Evolutionary conservation across 2,888 invertebrate species (phyloP), one percentile per base, ranked within the genome.

Genomic region (Pandemis heparana): DNA sequence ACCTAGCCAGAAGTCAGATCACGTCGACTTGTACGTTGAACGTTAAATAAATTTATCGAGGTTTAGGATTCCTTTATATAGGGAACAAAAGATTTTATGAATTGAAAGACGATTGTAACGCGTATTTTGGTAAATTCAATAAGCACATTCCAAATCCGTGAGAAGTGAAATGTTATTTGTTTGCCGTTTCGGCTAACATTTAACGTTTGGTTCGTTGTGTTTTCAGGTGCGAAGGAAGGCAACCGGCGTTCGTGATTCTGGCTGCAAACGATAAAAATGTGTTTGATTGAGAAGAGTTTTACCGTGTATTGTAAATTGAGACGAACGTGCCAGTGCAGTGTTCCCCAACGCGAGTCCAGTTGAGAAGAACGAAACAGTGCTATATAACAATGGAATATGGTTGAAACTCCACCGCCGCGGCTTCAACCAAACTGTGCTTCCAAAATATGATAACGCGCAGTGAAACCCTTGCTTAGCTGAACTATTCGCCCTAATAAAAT

Each of bases 361-460:
- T 94, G 94, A 93, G 91, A 90, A 87, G 86, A 87, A 82, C 77
- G 76, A 85, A 85, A 86, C 77, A 84, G 85, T 87, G 86, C 74
- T 83, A 80, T 82, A 86, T 83, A 90, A 94, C 92, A 88, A 94
- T 94, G 94, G 94, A 94, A 94, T 94, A 94, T 94, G 94, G 94
- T 90, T 94, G 92, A 94, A 88, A 81, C 79, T 78, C 76, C 77
- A 77, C 79, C 78, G 79, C 71, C 76, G 79, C 82, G 76, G 83
- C 79, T 70, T 77, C 82, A 81, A 81, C 82, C 83, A 85, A 89
- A 92, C 91, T 90, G 91, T 93, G 92, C 92, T 91, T 92, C 90
- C 90, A 84, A 86, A 82, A 78, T 73, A 90, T 88, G 85, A 82
- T 83, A 80, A 80, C 82, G 90, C 88, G 89, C 89, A 90, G 90